Base-by-base conservation (phyloP, 2,113 vertebrate species). In the Myiagra hebetior region DNA sequence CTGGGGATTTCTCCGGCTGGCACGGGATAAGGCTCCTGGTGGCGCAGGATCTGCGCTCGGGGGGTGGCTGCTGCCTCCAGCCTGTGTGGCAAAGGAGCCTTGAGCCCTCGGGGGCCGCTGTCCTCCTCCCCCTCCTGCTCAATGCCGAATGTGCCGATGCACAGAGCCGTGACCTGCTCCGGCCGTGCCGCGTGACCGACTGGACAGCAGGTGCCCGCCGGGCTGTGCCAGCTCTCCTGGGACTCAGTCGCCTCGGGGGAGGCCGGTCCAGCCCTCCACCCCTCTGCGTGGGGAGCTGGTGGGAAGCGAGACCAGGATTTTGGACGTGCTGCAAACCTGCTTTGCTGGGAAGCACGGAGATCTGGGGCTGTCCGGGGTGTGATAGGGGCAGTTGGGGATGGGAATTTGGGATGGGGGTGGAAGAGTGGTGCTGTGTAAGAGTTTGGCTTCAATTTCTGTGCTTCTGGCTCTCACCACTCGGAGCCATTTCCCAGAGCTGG, bases 281-380 rank as follows among this genome's bases (percentile, higher is more conserved):
- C 9, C 0, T 0, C 59, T 49, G 31, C 17, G 0, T 4, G 8
- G 42, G n/a, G 21, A 65, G 27, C 68, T 7, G 7, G 3, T 14
- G 41, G 41, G 55, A 52, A 76, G 15, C 0, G 2, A 59, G 27
- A 21, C 21, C 1, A 0, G 44, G 31, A 3, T 76, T 33, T 62
- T 11, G 7, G 20, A 6, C 0, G 0, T 22, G 9, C 72, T 73
- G 59, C 57, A 19, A 44, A 16, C 15, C 49, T 26, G 42, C 73
- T 53, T 31, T 8, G 0, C 55, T n/a, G 7, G 41, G 26, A 41
- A 57, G 62, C 73, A 18, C 1, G 0, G 39, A 14, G 33, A 2
- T 17, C 37, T 39, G 60, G 37, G 55, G n/a, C 49, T 65, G 56
- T 30, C 28, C 7, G 15, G 44, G 21, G 9, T n/a, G 44, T n/a